These are phyloP conservation scores for Ptychoptera contaminata DNA, from an alignment of 2,888 invertebrate species.

Conservation along the genomic window DNA sequence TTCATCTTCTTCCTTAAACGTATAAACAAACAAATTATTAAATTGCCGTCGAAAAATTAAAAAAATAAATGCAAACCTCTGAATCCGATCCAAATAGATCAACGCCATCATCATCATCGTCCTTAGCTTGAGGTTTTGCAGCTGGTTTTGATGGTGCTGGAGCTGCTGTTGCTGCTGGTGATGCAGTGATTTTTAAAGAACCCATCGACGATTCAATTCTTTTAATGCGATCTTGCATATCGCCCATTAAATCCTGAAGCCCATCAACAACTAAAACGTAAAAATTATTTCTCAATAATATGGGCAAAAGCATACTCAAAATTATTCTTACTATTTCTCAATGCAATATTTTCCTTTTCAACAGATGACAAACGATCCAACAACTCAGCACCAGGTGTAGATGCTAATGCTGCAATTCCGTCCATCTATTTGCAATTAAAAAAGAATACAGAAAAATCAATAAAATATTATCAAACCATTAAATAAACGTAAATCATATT, in stretches of 20 bases:
- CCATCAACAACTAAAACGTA: constrained; percentile 18
- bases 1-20: constrained; percentile 40
- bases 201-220: constrained; percentile 17
- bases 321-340: constrained; percentile 25
- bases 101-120: constrained; percentile 57
- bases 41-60: neutral
- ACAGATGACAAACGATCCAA: constrained; percentile 36
- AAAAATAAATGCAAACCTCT: constrained; percentile 31
- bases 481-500: constrained; percentile 3
- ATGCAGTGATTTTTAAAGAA: constrained; percentile 8
- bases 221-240: constrained; percentile 25
- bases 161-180: constrained; percentile 12
- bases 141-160: constrained; percentile 13
- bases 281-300: constrained; percentile 5
- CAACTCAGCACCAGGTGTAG: constrained; percentile 39
- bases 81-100: constrained; percentile 72
- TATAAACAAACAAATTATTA: neutral
- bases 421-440: constrained; percentile 37
- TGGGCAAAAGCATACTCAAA: neutral
- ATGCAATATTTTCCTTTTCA: constrained; percentile 38
- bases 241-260: constrained; percentile 21
- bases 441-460: constrained; percentile 15
- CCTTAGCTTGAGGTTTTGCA: constrained; percentile 15
- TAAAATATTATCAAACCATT: neutral
- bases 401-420: constrained; percentile 40